phyloP scores from a whole-genome alignment of 37 sponge, comb jelly and placozoan species.

The Ephydatia muelleri region DNA sequence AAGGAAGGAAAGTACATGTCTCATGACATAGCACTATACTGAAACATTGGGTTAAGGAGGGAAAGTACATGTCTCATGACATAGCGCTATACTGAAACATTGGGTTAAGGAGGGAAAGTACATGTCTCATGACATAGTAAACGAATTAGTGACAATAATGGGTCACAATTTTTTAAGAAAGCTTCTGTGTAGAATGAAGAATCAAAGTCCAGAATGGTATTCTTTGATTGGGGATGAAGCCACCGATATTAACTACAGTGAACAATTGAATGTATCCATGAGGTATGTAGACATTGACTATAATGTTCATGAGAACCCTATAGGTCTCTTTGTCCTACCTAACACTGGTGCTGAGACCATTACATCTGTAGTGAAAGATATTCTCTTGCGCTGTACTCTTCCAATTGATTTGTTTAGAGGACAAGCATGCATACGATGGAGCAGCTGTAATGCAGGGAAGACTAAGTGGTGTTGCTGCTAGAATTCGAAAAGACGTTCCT shows the following conservation, averaged over 20 bases:
- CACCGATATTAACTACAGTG: slow-evolving; percentile 57
- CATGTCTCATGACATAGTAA: slow-evolving; percentile 46
- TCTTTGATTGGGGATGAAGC: slow-evolving; percentile 61
- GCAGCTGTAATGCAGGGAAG: too few species aligned
- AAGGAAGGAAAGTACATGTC: slow-evolving; percentile 35
- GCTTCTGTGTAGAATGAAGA: slow-evolving; percentile 24
- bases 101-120: slow-evolving; percentile 52
- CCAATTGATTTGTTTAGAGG: too few species aligned
- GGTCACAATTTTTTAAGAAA: slow-evolving; percentile 44
- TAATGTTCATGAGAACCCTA: too few species aligned
- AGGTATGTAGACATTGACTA: too few species aligned
- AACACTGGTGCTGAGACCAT: too few species aligned
- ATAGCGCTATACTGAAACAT: slow-evolving; percentile 26
- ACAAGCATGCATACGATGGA: too few species aligned
- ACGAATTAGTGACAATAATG: slow-evolving; percentile 39
- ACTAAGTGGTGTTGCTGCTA: too few species aligned
- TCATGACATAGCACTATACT: slow-evolving; percentile 36
- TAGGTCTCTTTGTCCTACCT: too few species aligned
- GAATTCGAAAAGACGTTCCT: too few species aligned
- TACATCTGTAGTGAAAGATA: too few species aligned
- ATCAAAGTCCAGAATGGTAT: slow-evolving; percentile 49
- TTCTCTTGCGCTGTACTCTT: too few species aligned
- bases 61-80: slow-evolving; percentile 38
- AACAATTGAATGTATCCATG: too few species aligned
- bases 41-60: slow-evolving; percentile 38